phyloP scores from a whole-genome alignment of 1,140 invertebrate genomes.

The Cydia fagiglandana region DNA sequence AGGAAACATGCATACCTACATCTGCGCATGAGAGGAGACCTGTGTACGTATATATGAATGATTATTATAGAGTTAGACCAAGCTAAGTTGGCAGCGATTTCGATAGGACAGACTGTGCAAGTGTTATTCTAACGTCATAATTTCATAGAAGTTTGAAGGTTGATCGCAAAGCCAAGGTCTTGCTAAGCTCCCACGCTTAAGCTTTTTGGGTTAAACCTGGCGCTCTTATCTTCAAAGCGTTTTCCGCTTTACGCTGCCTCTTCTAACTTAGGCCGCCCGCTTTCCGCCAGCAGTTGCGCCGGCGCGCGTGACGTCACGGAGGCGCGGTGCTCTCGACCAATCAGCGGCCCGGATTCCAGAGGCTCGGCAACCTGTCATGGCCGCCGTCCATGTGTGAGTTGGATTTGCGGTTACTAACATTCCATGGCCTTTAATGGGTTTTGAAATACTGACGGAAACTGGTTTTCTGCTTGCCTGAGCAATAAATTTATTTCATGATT shows the following conservation, averaged over 20 bases:
- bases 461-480: background rate
- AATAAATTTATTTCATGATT: background rate
- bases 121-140: no score
- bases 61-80: no score
- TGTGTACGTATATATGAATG: no score
- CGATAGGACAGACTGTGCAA: no score
- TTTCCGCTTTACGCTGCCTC: constrained; percentile 13
- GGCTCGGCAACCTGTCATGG: constrained; percentile 63
- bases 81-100: no score
- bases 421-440: constrained; percentile 13
- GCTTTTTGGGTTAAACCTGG: background rate
- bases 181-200: no score
- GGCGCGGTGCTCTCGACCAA: constrained; percentile 59
- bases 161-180: no score
- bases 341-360: constrained; percentile 49
- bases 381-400: constrained; percentile 38
- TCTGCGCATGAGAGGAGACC: no score
- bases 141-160: no score
- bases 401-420: constrained; percentile 26
- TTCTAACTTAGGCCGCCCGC: constrained; percentile 3
- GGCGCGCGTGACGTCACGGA: constrained; percentile 62
- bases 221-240: background rate
- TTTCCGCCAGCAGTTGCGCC: constrained; percentile 44
- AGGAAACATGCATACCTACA: no score
- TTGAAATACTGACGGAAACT: background rate